phyloP scores from a whole-genome alignment of 2,888 invertebrate genomes.

The Ophonus ardosiacus region DNA sequence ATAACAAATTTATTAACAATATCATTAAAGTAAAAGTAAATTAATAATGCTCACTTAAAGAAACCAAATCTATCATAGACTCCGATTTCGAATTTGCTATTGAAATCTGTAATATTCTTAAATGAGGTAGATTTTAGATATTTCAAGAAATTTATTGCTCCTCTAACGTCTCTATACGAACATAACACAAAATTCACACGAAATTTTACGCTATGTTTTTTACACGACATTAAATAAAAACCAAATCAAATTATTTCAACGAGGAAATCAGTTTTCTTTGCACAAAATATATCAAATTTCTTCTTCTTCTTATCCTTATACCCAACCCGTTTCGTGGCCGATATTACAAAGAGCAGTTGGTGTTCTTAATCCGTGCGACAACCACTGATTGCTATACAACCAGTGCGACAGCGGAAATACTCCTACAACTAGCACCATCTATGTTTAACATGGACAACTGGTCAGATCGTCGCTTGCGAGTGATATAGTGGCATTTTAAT shows the following conservation, averaged over 20 bases:
- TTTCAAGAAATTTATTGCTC: constrained; percentile 33
- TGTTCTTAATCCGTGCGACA: too few relatives aligned
- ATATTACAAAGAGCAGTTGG: too few relatives aligned
- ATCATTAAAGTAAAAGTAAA: constrained; percentile 65
- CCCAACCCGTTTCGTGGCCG: too few relatives aligned
- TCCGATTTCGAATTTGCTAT: constrained; percentile 43
- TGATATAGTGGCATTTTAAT: too few relatives aligned
- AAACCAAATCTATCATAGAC: constrained; percentile 38
- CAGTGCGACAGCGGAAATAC: too few relatives aligned
- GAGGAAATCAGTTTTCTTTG: background rate
- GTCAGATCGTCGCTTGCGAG: too few relatives aligned
- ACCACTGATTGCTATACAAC: too few relatives aligned
- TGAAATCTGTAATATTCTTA: constrained; percentile 58
- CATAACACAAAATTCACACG: background rate
- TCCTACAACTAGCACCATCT: too few relatives aligned
- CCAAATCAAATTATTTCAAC: background rate
- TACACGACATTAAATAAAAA: background rate
- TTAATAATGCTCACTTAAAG: constrained; percentile 62
- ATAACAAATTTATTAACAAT: constrained; percentile 74
- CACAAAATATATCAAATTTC: too few relatives aligned
- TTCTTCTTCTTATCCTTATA: too few relatives aligned
- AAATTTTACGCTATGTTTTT: background rate
- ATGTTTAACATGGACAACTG: too few relatives aligned
- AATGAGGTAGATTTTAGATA: constrained; percentile 65
- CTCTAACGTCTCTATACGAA: background rate